Base-by-base conservation (phyloP, 64 coral and sea anemone genomes). In the Porites lutea region DNA sequence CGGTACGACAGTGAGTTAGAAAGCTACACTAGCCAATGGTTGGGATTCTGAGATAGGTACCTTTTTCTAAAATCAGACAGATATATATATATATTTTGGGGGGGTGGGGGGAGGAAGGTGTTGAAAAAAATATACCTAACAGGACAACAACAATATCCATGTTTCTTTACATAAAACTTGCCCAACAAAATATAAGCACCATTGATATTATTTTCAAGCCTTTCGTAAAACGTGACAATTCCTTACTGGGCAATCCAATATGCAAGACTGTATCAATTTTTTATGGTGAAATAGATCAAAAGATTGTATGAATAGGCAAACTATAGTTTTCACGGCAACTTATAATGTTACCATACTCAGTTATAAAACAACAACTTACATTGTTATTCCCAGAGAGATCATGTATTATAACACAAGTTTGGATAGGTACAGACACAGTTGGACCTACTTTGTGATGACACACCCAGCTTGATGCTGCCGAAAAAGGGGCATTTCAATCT, bases 401-500 rank as follows among this genome's bases (percentile, higher is more conserved):
- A 72, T 72, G 14, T 72, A 72, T 72, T 72, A 44, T 44, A 45
- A 72, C 69, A 72, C 69, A 72, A 72, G 19, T 20, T 72, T 72
- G 20, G 69, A 72, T 5, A 72, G 69, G 69, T 72, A 72, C 69
- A 72, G 69, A 72, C 87, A 72, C 77, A 77, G 48, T 18, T 46
- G 53, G 49, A 72, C 59, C 59, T 53, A 37, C 59, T 81, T 81
- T 61, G 78, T 81, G 59, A 27, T 54, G 78, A 44, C 59, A 81
- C 78, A 81, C 59, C 59, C 52, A 62, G 78, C 78, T 81, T 58
- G 78, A 81, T 81, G 78, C 15, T 58, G 78, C 50, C 16, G 78
- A 62, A 81, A 81, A 27, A 81, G 78, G 18, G 78, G 43, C 78
- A 81, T 81, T 81, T 49, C 52, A 59, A 81, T 58, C 59, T 81